These are phyloP conservation scores for Bryconaethiops microstoma DNA, from an alignment of 2,797 vertebrate species.

Conservation along the genomic window DNA sequence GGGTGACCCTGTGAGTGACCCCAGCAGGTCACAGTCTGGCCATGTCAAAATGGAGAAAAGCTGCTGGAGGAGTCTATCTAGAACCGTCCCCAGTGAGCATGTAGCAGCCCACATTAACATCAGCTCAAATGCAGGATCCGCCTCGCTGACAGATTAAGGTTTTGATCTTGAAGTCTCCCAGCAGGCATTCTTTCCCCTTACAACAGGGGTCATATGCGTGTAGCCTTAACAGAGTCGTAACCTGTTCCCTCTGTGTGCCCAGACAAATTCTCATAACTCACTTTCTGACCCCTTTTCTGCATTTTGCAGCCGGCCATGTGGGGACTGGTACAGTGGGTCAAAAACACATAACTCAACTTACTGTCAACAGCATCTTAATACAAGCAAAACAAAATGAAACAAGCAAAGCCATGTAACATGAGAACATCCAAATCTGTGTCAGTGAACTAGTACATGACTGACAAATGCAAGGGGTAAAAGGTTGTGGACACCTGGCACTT, in stretches of 20 bases:
- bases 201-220: not conserved
- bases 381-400: not conserved
- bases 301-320: not conserved
- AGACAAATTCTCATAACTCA: slow-evolving; percentile 11
- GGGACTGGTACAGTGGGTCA: not conserved
- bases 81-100: not conserved
- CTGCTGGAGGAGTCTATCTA: not conserved
- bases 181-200: not conserved
- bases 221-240: slow-evolving; percentile 9
- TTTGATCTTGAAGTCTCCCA: slow-evolving; percentile 18
- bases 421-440: not conserved
- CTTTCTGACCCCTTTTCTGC: not conserved
- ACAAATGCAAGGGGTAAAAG: not conserved
- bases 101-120: not conserved
- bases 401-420: slow-evolving; percentile 1
- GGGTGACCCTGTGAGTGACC: not conserved
- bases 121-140: not conserved
- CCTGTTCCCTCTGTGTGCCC: not conserved
- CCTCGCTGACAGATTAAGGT: slow-evolving; percentile 11
- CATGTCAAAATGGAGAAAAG: slow-evolving; percentile 16
- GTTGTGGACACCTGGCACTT: not conserved
- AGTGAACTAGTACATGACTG: not conserved
- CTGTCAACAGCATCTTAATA: not conserved
- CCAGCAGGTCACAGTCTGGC: not conserved
- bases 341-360: not conserved